A percentile compares a stretch with the other conserved stretches of the same genome.
Evolutionary conservation across 1,140 invertebrate species (phyloP).

Genomic region (Leptopilina boulardi): DNA sequence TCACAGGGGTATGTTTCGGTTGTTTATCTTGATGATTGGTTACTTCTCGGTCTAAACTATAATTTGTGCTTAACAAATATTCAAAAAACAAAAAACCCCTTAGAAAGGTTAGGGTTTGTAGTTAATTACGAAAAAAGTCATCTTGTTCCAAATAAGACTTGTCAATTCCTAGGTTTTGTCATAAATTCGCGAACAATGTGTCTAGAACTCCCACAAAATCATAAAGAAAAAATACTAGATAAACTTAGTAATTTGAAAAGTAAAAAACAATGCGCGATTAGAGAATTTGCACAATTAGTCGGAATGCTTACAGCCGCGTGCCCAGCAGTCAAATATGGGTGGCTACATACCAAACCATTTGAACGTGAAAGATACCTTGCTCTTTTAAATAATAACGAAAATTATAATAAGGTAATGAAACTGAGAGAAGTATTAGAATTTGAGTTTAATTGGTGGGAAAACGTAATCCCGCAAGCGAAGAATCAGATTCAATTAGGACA

Average conservation of each 20-base stretch:
- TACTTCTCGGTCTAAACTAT: not conserved
- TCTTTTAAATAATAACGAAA: not conserved
- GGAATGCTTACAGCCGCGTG: not conserved
- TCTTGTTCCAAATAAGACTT: not conserved
- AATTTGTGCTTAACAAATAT: conserved; percentile 10
- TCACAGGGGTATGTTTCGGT: conserved; percentile 2
- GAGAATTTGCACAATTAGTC: not conserved
- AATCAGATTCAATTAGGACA: conserved; percentile 36
- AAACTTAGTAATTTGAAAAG: not conserved
- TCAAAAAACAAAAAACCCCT: not conserved
- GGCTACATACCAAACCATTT: not conserved
- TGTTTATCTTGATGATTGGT: conserved; percentile 29
- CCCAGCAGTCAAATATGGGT: not conserved
- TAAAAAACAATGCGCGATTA: not conserved
- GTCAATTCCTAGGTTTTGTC: conserved; percentile 38
- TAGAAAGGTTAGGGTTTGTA: conserved; percentile 12
- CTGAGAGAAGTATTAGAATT: not conserved
- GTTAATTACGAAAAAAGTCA: conserved; percentile 32
- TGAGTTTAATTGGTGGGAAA: conserved; percentile 1
- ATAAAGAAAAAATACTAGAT: not conserved
- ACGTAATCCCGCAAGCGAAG: not conserved
- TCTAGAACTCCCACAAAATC: conserved; percentile 30
- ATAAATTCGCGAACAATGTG: conserved; percentile 29
- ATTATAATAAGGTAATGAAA: not conserved
- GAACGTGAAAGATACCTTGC: not conserved